Evolutionary conservation across 2,888 invertebrate genomes (phyloP).

Genomic region (Hermodice carunculata): DNA sequence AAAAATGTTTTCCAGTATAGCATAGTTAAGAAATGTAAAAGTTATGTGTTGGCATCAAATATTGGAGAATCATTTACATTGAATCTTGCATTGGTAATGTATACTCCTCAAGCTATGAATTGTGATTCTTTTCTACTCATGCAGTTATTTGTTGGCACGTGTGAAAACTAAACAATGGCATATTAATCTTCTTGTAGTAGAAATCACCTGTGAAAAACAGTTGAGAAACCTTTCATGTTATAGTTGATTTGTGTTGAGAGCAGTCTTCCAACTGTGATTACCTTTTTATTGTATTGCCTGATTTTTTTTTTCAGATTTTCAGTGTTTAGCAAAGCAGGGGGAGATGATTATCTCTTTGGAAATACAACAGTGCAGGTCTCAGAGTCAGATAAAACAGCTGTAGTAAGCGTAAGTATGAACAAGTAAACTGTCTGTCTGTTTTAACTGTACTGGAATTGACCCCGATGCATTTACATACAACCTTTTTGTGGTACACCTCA

Average conservation of each 20-base stretch:
- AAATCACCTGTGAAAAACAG: no score
- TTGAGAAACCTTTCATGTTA: no score
- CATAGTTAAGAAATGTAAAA: no score
- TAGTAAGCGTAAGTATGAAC: conserved; percentile 30
- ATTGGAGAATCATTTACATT: no score
- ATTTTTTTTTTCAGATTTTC: conserved; percentile 29
- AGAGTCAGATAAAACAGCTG: conserved; percentile 21
- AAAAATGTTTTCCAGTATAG: no score
- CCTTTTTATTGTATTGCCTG: neutral
- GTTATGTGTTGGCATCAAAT: no score
- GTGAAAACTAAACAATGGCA: neutral
- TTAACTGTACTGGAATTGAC: no score
- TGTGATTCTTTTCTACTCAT: neutral
- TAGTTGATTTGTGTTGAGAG: no score
- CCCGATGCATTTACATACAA: no score
- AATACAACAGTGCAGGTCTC: conserved; percentile 28
- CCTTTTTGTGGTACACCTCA: no score
- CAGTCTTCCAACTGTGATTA: neutral
- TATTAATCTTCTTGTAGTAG: neutral
- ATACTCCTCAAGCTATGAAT: neutral
- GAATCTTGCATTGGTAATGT: neutral
- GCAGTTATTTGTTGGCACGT: neutral
- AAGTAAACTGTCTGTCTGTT: no score
- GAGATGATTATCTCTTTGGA: conserved; percentile 43
- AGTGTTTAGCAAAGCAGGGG: conserved; percentile 32